Base-by-base conservation (phyloP, 2,797 vertebrate genomes). In the Vipera ursinii region DNA sequence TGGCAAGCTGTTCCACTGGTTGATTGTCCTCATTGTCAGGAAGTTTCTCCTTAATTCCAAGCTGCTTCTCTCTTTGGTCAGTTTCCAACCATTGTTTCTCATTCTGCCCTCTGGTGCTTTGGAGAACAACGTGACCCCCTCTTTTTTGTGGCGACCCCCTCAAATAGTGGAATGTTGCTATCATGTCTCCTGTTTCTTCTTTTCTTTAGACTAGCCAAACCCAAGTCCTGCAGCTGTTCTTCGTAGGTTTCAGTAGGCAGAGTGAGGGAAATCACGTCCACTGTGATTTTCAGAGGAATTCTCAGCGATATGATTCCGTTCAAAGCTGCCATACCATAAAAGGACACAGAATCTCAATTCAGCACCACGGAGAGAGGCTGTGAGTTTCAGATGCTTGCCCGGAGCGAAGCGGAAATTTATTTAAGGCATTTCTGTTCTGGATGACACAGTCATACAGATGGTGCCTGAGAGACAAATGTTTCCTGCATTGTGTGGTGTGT, bases 351-450 rank as follows among this genome's bases (percentile, higher is more conserved):
- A 59, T 92, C 91, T 63, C 91, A 94, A 93, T 95, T 93, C 92
- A 94, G 93, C 0, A 0, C 93, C 82, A 92, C 69, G n/a, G 65
- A 93, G 93, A 95, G 95, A 93, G 60, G 86, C 89, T 95, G 96
- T 93, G 95, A 95, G 95, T n/a, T 51, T 96, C 96, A 97, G 96
- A 96, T 96, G 96, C 96, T 94, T 69, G 65, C 94, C 96, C 86
- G 55, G 94, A 94, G 0, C 44, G 73, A 95, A 96, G 93, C 87
- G 91, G 96, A 96, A 96, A 95, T 96, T 95, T 96, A 96, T 96
- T 86, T 91, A 93, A 95, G 95, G 95, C 86, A 95, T 93, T 93
- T 32, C 94, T 60, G 92, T 0, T 10, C 0, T 0, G 93, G 96
- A 96, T 92, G 96, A 94, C 86, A 57, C 57, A 0, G 91, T 0